phyloP scores from a whole-genome alignment of 1,140 invertebrate species.

The Cydia pomonella region DNA sequence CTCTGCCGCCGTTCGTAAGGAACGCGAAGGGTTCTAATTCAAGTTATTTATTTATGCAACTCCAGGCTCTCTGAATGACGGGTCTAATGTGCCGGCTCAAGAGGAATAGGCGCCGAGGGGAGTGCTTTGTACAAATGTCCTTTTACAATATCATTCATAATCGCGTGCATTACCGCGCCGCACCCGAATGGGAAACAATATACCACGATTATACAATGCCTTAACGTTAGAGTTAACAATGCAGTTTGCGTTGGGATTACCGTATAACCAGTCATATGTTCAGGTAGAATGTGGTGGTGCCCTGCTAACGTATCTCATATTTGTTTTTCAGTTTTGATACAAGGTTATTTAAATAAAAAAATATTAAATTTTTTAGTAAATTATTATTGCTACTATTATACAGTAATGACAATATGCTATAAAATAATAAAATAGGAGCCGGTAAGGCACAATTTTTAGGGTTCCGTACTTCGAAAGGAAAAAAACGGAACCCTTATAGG shows the following conservation, averaged over 20 bases:
- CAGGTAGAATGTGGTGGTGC: neutral
- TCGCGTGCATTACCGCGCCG: constrained; percentile 18
- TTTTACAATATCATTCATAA: constrained; percentile 46
- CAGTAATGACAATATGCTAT: neutral
- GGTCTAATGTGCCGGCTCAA: constrained; percentile 40
- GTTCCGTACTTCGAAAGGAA: no score
- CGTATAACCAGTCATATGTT: neutral
- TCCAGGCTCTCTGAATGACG: constrained; percentile 57
- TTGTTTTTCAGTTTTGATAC: neutral
- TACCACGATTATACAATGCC: constrained; percentile 22
- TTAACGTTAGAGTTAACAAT: constrained; percentile 21
- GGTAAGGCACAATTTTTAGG: neutral
- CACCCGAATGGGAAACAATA: constrained; percentile 27
- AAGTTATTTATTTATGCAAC: constrained; percentile 71
- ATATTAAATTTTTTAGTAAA: no score
- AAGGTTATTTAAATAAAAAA: no score
- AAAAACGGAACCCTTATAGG: no score
- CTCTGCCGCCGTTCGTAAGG: constrained; percentile 40
- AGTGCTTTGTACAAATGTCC: constrained; percentile 52
- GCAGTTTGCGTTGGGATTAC: constrained; percentile 14
- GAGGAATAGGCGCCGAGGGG: constrained; percentile 49
- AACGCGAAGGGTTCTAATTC: constrained; percentile 57
- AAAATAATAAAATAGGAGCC: neutral
- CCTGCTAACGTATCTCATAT: neutral
- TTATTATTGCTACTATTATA: neutral